Base-by-base conservation (phyloP, 92 coral and sea anemone species). In the Zoanthus sansibaricus region DNA sequence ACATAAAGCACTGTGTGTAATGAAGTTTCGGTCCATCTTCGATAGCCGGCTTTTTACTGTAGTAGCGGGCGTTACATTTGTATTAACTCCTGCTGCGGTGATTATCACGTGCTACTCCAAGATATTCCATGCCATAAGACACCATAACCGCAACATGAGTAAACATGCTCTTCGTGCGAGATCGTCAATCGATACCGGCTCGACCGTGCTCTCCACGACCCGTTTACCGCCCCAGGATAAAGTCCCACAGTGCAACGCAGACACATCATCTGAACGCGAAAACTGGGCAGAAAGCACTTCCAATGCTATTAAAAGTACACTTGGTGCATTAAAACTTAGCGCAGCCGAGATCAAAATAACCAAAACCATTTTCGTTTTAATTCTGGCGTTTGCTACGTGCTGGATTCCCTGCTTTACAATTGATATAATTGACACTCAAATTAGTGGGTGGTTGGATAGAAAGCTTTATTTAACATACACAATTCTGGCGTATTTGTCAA, bases 391-490 rank as follows among this genome's bases (percentile, higher is more conserved):
- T 76, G 93, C 91, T 78, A 15, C 90, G 0, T 94, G 98, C 75
- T 94, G 98, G 98, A 84, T 92, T 16, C 98, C 98, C 1, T 94
- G 98, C 58, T 90, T 94, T 74, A 89, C 91, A 51, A 94, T 94
- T n/a, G 98, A 94, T 33, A 62, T 90, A 9, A 70, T 92, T 18
- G 98, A 94, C 76, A 89, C 91, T 7, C 87, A 88, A 87, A 70
- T 87, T 8, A 78, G 85, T 14, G 90, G 87, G 5, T 88, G 93
- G 93, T 86, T 94, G 33, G 87, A 90, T 48, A 93, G 98, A 2
- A 83, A 91, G 59, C 89, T 92, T 0, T 94, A 94, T 76, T 79
- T 94, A 68, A 89, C 91, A 9, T 94, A 94, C 77, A 88, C 93
- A 16, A 88, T 90, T 51, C 88, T 94, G 14, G 98, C 98, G 20